Conservation (phyloP, 2,888 invertebrate genomes). For the Cheilosia vernalis region DNA sequence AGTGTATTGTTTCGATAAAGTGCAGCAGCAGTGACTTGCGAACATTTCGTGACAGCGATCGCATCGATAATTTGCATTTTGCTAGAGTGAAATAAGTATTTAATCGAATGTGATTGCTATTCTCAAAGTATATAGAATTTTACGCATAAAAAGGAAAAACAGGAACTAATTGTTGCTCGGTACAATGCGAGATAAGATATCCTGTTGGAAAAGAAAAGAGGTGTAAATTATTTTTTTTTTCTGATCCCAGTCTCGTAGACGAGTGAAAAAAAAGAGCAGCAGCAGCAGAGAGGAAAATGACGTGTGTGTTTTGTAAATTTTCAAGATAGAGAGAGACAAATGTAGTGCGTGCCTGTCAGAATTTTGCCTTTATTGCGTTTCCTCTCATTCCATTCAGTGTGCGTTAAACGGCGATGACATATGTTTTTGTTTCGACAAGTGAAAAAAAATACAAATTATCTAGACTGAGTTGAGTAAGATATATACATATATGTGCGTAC, state of each 20-base stretch:
- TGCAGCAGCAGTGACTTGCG: conserved; percentile 58
- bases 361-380: conserved; percentile 41
- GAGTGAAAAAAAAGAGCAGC: conserved; percentile 41
- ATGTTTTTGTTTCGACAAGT: conserved; percentile 62
- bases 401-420: conserved; percentile 53
- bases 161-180: conserved; percentile 69
- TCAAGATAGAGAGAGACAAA: conserved; percentile 40
- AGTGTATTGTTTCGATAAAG: conserved; percentile 42
- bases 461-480: conserved; percentile 36
- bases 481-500: conserved; percentile 2
- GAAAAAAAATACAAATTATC: conserved; percentile 18
- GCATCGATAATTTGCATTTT: conserved; percentile 38
- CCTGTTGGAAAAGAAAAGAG: conserved; percentile 43
- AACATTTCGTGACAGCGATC: conserved; percentile 40
- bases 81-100: conserved; percentile 4
- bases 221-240: conserved; percentile 58
- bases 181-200: conserved; percentile 41
- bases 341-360: conserved; percentile 57
- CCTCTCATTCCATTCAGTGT: conserved; percentile 63
- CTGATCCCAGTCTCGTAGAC: conserved; percentile 40
- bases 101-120: background rate
- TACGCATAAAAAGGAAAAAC: background rate
- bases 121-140: background rate
- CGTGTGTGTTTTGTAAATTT: conserved; percentile 74
- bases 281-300: conserved; percentile 67